Evolutionary conservation across 1,140 invertebrate species (phyloP), one percentile per base, ranked within the genome.

Genomic region (Venustaconcha ellipsiformis): DNA sequence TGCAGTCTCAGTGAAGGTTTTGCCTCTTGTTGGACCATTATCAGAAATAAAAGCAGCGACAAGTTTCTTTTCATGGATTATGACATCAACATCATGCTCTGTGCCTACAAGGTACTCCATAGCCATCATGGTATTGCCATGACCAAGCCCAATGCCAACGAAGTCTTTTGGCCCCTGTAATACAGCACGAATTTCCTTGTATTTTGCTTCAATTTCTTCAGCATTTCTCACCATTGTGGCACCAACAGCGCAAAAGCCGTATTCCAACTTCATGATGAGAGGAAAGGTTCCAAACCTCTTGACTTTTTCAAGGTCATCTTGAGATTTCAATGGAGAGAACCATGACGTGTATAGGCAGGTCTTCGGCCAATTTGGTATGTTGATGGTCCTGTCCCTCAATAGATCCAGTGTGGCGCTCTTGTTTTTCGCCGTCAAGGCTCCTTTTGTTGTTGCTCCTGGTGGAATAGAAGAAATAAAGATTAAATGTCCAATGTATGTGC

Each of bases 1-100:
- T 15, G 76, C 67, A 15, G 80, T 83, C 59, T 82, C 80, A 18
- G 72, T 78, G 56, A 81, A 84, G 14, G 57, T 67, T 5, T 75
- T 74, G 14, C 14, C 17, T 26, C 78, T 72, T 11, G 84, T 84
- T 13, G 83, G 82, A 14, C 84, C 82, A 68, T 83, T 84, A 65
- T 85, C 84, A 0, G 82, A 82, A 17, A 85, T 64, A 57, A 82
- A 84, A 2, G 84, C 84, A 18, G 75, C 79, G 37, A 85, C 59
- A 2, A 84, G 62, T 67, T 82, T 78, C 23, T 78, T 67, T 26
- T 84, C 48, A 59, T 66, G 83, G 0, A 85, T 74, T 13, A 84
- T 67, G 3, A 85, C 55, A 69, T 85, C 83, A 0, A 84, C 74
- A 67, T 83, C 80, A 65, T 85, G 84, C 66, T 85, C 82, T 15